Conservation (phyloP, 2,888 invertebrate species). For the Ectemnius continuus region DNA sequence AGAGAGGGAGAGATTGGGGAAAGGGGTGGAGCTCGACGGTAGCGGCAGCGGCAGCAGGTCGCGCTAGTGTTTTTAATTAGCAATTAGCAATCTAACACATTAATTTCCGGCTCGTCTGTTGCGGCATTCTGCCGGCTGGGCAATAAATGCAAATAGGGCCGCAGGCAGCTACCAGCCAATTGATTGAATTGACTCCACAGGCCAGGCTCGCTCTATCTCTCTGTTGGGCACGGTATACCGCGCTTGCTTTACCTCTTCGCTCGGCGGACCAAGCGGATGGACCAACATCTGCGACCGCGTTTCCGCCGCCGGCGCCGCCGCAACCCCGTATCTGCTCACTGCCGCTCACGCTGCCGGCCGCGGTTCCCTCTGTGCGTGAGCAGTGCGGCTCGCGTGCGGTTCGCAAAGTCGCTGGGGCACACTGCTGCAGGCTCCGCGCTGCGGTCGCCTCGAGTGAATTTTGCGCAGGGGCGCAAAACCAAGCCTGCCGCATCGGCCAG, state of each 20-base stretch:
- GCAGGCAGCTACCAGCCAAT: slow-evolving; percentile 68
- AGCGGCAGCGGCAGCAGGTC: not conserved
- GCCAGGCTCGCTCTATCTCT: slow-evolving; percentile 19
- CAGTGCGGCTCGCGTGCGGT: slow-evolving; percentile 42
- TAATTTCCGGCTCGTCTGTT: slow-evolving; percentile 76
- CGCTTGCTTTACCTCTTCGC: slow-evolving; percentile 31
- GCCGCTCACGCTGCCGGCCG: slow-evolving; percentile 13
- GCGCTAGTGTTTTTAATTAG: slow-evolving; percentile 75
- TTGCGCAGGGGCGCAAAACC: slow-evolving; percentile 62
- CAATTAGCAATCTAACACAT: slow-evolving; percentile 77
- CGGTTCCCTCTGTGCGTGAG: slow-evolving; percentile 22
- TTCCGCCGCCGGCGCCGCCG: slow-evolving; percentile 25
- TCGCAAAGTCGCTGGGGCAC: slow-evolving; percentile 22
- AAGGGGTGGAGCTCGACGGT: not conserved
- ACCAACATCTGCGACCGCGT: slow-evolving; percentile 32
- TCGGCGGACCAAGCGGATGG: slow-evolving; percentile 7
- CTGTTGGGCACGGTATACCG: slow-evolving; percentile 12
- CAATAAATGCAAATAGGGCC: slow-evolving; percentile 75
- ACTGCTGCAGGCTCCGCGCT: slow-evolving; percentile 21
- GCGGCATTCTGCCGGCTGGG: slow-evolving; percentile 69
- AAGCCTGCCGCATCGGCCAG: slow-evolving; percentile 47
- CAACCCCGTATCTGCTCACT: slow-evolving; percentile 14
- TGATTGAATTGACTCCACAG: slow-evolving; percentile 76
- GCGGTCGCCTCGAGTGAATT: slow-evolving; percentile 66
- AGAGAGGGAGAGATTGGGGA: too few relatives aligned